Conservation (phyloP, 2,888 invertebrate genomes). For the Alloscopus bannaensis region DNA sequence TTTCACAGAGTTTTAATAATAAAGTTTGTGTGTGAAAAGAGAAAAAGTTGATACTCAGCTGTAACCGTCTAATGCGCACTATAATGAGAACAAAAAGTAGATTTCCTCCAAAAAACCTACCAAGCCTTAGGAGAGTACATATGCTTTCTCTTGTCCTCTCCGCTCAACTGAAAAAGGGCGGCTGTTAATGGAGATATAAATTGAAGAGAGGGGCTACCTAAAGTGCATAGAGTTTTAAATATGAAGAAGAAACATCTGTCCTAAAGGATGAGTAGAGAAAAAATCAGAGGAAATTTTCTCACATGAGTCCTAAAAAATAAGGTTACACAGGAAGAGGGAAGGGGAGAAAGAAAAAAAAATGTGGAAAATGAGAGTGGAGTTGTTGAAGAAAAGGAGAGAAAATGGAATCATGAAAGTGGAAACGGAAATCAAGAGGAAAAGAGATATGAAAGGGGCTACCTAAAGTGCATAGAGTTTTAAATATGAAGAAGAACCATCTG, state of each 20-base stretch:
- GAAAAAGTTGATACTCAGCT: background rate
- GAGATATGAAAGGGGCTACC: slow-evolving; percentile 40
- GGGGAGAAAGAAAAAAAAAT: background rate
- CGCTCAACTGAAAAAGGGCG: slow-evolving; percentile 3
- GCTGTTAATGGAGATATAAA: slow-evolving; percentile 35
- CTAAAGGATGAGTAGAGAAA: slow-evolving; percentile 18
- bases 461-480: background rate
- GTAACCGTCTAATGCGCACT: background rate
- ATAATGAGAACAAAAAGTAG: background rate
- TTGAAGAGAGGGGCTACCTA: slow-evolving; percentile 6
- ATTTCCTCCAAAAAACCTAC: background rate
- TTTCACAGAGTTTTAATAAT: slow-evolving; percentile 2
- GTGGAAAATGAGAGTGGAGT: slow-evolving; percentile 21
- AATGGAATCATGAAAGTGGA: slow-evolving; percentile 59
- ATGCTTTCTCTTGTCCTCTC: background rate
- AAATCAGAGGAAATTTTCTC: slow-evolving; percentile 26
- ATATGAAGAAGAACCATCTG: slow-evolving; percentile 26
- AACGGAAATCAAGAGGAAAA: slow-evolving; percentile 58
- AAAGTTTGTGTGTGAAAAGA: background rate
- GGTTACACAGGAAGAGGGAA: slow-evolving; percentile 13
- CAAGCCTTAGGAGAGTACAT: background rate
- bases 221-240: background rate
- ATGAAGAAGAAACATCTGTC: slow-evolving; percentile 31
- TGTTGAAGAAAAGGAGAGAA: slow-evolving; percentile 16
- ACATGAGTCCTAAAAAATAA: slow-evolving; percentile 32